Evolutionary conservation across 2,888 invertebrate species (phyloP), one percentile per base, ranked within the genome.

Genomic region (Ornithoptera priamus): DNA sequence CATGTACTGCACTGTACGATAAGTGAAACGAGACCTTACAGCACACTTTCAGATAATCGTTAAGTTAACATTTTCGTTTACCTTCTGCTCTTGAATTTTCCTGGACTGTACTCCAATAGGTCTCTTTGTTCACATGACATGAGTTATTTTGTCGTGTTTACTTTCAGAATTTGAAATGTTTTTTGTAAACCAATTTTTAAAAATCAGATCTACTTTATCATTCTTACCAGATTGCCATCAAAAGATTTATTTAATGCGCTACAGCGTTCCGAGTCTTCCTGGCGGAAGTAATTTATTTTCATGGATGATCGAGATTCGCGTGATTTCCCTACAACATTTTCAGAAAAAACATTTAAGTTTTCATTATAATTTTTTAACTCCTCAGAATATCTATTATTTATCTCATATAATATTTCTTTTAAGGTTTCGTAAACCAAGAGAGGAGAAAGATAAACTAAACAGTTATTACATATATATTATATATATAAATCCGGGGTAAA

Each of bases 261-360:
- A 46, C 30, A 60, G 60, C 66, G 50, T n/a, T 60, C 46, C 60
- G 59, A 66, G 59, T 66, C 59, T 60, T 66, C 30, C 60, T 24
- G 12, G 30, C 50, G 66, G 60, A 66, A 66, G 66, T 53, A 60
- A 66, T 66, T 66, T 66, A 66, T 66, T 58, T 60, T 60, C 50
- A 4, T 36, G 50, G 50, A 60, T 60, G 50, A 66, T 50, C 46
- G 60, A 66, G 58, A 30, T 66, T 46, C n/a, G 50, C 59, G 30
- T 18, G 24, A 20, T 59, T 30, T 24, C 66, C 24, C 8, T 20
- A 58, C 17, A 50, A 50, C 20, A 60, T 66, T 50, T 50, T 50
- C 24, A 22, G 42, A 65, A 39, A 46, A 7, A 65, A 57, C 15
- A 10, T 53, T 39, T 17, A 8, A 2, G 12, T 8, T 22, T 20